Evolutionary conservation across 2,797 vertebrate genomes (phyloP).

Genomic region (Mormyrops attenuatus): DNA sequence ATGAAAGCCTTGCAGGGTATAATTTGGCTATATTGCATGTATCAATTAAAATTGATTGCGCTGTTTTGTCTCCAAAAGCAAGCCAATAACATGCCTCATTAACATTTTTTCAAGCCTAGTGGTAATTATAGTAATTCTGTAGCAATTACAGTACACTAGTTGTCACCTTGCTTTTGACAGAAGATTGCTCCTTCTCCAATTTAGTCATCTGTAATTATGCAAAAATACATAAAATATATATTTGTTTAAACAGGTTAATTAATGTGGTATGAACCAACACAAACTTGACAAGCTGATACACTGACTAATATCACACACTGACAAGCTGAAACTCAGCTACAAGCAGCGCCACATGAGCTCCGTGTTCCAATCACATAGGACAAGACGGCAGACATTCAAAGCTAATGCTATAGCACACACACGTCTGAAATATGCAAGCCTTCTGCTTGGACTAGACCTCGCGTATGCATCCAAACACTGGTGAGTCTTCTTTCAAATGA

Average conservation of each 20-base stretch:
- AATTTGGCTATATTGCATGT: background rate
- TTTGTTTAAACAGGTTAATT: background rate
- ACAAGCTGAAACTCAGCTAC: background rate
- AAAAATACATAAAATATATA: background rate
- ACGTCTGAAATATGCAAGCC: background rate
- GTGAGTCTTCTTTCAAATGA: background rate
- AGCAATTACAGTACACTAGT: slow-evolving; percentile 9
- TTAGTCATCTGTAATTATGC: slow-evolving; percentile 4
- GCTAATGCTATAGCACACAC: background rate
- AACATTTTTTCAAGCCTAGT: slow-evolving; percentile 4
- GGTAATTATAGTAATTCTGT: slow-evolving; percentile 24
- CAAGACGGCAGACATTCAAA: background rate
- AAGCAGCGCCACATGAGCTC: background rate
- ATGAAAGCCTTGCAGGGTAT: background rate
- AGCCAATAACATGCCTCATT: slow-evolving; percentile 11
- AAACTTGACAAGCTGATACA: background rate
- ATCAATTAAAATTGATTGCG: slow-evolving; percentile 19
- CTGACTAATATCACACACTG: background rate
- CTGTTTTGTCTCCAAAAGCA: slow-evolving; percentile 17
- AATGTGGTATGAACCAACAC: background rate
- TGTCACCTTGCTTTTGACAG: background rate
- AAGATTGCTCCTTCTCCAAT: background rate
- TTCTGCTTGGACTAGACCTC: background rate
- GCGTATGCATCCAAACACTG: background rate
- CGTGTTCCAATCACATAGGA: background rate